Conservation (phyloP, 2,888 invertebrate species). For the Hirtodrosophila cameraria region DNA sequence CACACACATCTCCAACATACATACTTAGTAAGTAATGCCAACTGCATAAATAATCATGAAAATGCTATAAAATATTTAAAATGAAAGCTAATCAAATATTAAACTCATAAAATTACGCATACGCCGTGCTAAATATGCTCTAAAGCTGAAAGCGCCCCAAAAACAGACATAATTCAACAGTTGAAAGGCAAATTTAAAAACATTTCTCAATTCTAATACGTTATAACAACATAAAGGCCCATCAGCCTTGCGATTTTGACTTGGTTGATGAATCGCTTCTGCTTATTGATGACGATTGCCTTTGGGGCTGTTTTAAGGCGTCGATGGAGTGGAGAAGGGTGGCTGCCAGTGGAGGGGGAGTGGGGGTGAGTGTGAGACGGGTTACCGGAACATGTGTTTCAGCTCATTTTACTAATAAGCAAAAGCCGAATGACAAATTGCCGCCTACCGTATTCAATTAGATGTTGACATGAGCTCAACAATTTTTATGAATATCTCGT, state of each 20-base stretch:
- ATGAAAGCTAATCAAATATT: conserved; percentile 34
- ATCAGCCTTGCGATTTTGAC: conserved; percentile 11
- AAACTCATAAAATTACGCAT: conserved; percentile 50
- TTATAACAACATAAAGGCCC: conserved; percentile 19
- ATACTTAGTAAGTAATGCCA: conserved; percentile 1
- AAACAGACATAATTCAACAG: conserved; percentile 23
- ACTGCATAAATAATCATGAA: conserved; percentile 37
- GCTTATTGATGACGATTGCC: conserved; percentile 55
- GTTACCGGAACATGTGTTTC: conserved; percentile 67
- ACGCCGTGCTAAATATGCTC: conserved; percentile 23
- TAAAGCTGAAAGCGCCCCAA: conserved; percentile 1
- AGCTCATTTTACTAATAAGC: conserved; percentile 76
- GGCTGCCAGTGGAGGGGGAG: no score
- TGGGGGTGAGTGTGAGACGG: neutral
- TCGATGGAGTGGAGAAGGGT: neutral
- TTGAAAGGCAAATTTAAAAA: conserved; percentile 38
- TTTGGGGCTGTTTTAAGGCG: neutral
- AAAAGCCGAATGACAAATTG: conserved; percentile 72
- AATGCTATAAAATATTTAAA: conserved; percentile 41
- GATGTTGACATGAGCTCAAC: conserved; percentile 44
- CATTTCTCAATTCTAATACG: conserved; percentile 15
- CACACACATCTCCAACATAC: neutral
- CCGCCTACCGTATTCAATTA: conserved; percentile 56
- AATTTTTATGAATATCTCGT: conserved; percentile 31
- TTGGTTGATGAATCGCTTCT: conserved; percentile 55